A percentile compares a stretch with the other conserved stretches of the same genome.
These are phyloP conservation scores for Athene noctua DNA, from an alignment of 2,113 vertebrate species.

Conservation along the genomic window DNA sequence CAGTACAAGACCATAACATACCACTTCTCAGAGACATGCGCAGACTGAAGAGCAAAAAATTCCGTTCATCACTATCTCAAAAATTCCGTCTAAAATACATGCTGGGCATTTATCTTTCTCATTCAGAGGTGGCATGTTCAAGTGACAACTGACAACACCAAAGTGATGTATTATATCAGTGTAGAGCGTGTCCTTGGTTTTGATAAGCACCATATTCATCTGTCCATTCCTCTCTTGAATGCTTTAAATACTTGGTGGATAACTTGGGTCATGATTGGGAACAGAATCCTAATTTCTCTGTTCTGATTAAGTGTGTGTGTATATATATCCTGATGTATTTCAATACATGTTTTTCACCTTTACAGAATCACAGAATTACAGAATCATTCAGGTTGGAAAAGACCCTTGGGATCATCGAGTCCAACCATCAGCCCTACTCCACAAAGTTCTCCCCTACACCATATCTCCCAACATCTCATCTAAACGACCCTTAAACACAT, in stretches of 20 bases:
- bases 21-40: background rate
- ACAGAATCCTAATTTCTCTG: background rate
- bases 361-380: background rate
- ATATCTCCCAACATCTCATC: too few species aligned
- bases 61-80: background rate
- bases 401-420: too few species aligned
- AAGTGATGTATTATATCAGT: background rate
- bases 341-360: background rate
- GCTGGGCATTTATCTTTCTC: background rate
- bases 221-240: background rate
- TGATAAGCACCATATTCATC: background rate
- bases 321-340: background rate
- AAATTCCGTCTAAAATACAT: background rate
- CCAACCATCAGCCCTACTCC: too few species aligned
- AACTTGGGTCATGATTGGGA: background rate
- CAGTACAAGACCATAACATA: background rate
- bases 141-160: background rate
- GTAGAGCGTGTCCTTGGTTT: background rate
- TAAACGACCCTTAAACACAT: too few species aligned
- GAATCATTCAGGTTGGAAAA: too few species aligned
- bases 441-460: too few species aligned
- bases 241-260: background rate
- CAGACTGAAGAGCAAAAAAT: background rate
- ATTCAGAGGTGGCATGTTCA: background rate
- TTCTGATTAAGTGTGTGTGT: background rate